These are phyloP conservation scores for Meteorus sp. DNA, from an alignment of 1,140 invertebrate genomes.

Conservation along the genomic window DNA sequence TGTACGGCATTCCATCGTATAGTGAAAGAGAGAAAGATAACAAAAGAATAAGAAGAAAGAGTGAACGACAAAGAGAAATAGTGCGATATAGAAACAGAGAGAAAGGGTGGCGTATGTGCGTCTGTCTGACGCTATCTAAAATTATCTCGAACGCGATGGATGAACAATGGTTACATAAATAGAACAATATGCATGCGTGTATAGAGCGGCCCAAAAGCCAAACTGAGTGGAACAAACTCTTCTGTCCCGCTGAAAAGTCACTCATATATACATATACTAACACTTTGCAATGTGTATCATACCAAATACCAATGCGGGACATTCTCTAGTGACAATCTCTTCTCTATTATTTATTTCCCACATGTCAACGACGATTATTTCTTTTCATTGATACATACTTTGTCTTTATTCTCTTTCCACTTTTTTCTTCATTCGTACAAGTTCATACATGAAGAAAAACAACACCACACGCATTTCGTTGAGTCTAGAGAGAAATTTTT, in stretches of 20 bases:
- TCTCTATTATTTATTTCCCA: too few relatives aligned
- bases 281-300: background rate
- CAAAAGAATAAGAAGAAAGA: slow-evolving; percentile 32
- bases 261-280: slow-evolving; percentile 7
- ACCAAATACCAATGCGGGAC: background rate
- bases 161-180: slow-evolving; percentile 61
- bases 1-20: slow-evolving; percentile 26
- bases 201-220: slow-evolving; percentile 33
- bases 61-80: slow-evolving; percentile 16
- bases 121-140: slow-evolving; percentile 46
- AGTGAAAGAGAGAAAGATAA: slow-evolving; percentile 8
- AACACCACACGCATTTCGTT: too few relatives aligned
- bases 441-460: too few relatives aligned
- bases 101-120: slow-evolving; percentile 1
- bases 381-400: too few relatives aligned
- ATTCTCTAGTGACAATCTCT: background rate
- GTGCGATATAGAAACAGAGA: background rate
- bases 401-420: too few relatives aligned
- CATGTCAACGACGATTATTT: too few relatives aligned
- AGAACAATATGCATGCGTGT: slow-evolving; percentile 60
- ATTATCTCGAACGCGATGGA: slow-evolving; percentile 59
- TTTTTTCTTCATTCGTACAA: too few relatives aligned
- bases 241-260: slow-evolving; percentile 36
- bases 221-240: slow-evolving; percentile 35
- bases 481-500: too few relatives aligned